Percentiles rank a stretch among this genome's conserved stretches.
Evolutionary conservation across 1,140 invertebrate species (phyloP).

Genomic region (Popillia japonica): DNA sequence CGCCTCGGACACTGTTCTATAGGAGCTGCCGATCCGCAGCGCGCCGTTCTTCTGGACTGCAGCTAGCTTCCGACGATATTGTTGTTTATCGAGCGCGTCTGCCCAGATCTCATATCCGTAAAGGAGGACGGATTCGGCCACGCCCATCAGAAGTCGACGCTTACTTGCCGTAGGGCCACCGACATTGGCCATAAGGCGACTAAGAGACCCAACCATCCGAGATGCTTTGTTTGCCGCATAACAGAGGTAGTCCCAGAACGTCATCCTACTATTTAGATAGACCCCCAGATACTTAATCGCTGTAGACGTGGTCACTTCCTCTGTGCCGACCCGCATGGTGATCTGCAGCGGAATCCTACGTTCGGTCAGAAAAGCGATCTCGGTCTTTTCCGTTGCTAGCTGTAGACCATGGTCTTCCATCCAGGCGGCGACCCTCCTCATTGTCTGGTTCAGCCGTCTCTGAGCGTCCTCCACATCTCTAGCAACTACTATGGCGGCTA

Average conservation of each 20-base stretch:
- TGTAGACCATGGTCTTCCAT: background rate
- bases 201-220: background rate
- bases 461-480: background rate
- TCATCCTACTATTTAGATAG: background rate
- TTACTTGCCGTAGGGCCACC: background rate
- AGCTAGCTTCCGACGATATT: slow-evolving; percentile 6
- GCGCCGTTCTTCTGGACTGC: slow-evolving; percentile 43
- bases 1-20: slow-evolving; percentile 46
- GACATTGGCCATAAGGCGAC: background rate
- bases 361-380: too few species aligned
- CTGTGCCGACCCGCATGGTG: background rate
- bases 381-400: too few species aligned
- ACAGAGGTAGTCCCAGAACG: too few species aligned
- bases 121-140: slow-evolving; percentile 7
- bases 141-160: background rate
- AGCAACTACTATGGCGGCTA: slow-evolving; percentile 45
- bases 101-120: slow-evolving; percentile 40
- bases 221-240: background rate
- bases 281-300: slow-evolving; percentile 26
- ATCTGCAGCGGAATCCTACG: background rate
- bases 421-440: background rate
- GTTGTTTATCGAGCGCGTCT: background rate
- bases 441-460: background rate
- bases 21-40: slow-evolving; percentile 48
- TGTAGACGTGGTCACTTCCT: background rate